Conservation (phyloP, 2,888 invertebrate genomes). For the Anoplius nigerrimus region DNA sequence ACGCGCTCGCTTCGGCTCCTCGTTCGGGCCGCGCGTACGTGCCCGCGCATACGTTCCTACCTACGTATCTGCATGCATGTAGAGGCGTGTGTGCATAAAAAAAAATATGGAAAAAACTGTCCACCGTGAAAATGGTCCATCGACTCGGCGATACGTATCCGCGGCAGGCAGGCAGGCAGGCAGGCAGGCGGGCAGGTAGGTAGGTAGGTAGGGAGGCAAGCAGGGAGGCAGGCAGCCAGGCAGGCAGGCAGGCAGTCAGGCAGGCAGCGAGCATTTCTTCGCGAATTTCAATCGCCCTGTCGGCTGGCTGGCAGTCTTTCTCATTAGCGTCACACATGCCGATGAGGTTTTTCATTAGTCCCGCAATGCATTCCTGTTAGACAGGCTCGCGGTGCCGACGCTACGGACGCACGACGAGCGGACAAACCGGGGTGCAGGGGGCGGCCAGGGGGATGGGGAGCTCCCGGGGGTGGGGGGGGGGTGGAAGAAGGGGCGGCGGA, state of each 20-base stretch:
- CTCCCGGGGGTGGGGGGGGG: slow-evolving; percentile 38
- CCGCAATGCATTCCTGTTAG: slow-evolving; percentile 72
- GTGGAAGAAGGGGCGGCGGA: slow-evolving; percentile 51
- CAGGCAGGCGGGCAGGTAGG: not conserved
- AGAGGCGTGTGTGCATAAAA: not conserved
- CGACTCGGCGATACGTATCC: slow-evolving; percentile 46
- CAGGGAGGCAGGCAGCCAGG: not conserved
- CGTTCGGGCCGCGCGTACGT: not conserved
- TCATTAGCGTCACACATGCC: slow-evolving; percentile 72
- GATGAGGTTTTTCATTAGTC: slow-evolving; percentile 75
- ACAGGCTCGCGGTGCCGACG: slow-evolving; percentile 52
- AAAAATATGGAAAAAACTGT: slow-evolving; percentile 37
- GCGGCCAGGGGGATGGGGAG: slow-evolving; percentile 54
- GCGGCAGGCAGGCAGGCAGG: not conserved
- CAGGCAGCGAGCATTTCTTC: slow-evolving; percentile 55
- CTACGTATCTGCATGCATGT: slow-evolving; percentile 10
- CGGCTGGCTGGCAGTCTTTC: slow-evolving; percentile 62
- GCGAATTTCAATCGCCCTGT: slow-evolving; percentile 68
- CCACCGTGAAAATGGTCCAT: slow-evolving; percentile 41
- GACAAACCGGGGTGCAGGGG: slow-evolving; percentile 43
- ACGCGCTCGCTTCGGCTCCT: slow-evolving; percentile 1
- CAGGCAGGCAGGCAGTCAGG: not conserved
- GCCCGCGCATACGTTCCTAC: slow-evolving; percentile 12
- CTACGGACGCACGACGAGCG: slow-evolving; percentile 31
- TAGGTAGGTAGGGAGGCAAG: not conserved